Conservation (phyloP, 2,888 invertebrate species). For the Euzetes globulus region DNA sequence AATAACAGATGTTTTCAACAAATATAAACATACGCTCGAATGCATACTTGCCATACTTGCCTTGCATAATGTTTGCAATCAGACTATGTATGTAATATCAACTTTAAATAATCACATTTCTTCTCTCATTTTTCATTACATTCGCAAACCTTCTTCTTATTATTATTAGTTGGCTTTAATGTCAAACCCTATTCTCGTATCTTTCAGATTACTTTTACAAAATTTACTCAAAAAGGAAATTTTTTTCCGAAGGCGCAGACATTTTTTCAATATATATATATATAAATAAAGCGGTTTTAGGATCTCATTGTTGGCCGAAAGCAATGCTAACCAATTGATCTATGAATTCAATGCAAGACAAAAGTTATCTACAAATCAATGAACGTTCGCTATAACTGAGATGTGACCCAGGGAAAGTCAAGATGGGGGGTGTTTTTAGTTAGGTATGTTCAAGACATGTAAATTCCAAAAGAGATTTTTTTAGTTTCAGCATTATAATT, state of each 20-base stretch:
- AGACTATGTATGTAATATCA: neutral
- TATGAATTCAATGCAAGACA: neutral
- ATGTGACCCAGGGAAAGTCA: no score
- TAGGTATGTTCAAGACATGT: no score
- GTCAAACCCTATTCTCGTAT: neutral
- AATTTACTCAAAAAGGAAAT: neutral
- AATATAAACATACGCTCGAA: slow-evolving; percentile 13
- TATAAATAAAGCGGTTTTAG: slow-evolving; percentile 19
- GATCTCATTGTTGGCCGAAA: neutral
- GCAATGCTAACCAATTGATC: neutral
- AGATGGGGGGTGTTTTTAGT: no score
- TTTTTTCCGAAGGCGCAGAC: neutral
- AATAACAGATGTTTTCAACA: slow-evolving; percentile 24
- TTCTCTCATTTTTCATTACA: slow-evolving; percentile 6
- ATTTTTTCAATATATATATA: neutral
- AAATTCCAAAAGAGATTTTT: no score
- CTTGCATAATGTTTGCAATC: neutral
- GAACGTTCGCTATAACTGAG: neutral
- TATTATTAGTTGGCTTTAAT: neutral
- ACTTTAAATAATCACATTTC: neutral
- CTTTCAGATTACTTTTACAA: neutral
- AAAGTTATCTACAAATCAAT: neutral
- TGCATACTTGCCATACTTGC: neutral
- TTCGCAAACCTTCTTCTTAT: neutral
- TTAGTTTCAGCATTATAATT: no score